These are phyloP conservation scores for Nipponia nippon DNA, from an alignment of 2,113 vertebrate species.

Conservation along the genomic window DNA sequence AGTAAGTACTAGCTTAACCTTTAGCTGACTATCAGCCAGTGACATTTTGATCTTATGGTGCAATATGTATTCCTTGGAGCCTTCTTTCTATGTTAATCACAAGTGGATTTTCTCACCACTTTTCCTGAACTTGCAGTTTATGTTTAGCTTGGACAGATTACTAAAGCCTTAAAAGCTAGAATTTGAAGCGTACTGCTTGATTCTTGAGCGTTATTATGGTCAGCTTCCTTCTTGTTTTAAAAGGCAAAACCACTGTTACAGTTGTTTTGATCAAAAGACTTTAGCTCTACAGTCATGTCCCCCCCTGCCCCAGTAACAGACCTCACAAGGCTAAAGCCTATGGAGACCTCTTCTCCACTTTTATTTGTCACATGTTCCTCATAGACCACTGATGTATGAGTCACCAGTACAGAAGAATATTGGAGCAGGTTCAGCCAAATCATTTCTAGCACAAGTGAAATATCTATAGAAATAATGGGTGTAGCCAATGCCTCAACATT, in stretches of 20 bases:
- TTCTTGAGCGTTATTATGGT: neutral
- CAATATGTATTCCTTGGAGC: neutral
- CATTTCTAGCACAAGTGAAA: neutral
- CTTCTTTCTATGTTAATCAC: neutral
- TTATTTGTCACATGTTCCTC: neutral
- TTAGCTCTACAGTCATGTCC: neutral
- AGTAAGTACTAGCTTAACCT: neutral
- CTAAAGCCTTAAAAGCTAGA: neutral
- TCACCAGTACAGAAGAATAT: neutral
- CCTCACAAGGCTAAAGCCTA: neutral
- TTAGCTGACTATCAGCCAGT: neutral
- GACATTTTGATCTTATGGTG: neutral
- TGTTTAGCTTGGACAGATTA: neutral
- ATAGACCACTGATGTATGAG: neutral
- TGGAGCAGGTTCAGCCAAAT: neutral
- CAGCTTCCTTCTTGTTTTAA: neutral
- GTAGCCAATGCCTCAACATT: neutral
- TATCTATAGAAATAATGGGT: neutral
- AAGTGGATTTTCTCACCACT: neutral
- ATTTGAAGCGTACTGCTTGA: neutral
- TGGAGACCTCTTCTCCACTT: neutral
- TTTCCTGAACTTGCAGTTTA: neutral
- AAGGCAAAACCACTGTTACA: neutral
- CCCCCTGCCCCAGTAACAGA: neutral
- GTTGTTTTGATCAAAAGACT: neutral